A percentile compares a stretch with the other conserved stretches of the same genome.
phyloP scores from a whole-genome alignment of 1,140 invertebrate genomes.

The Cyrtorhinus lividipennis region DNA sequence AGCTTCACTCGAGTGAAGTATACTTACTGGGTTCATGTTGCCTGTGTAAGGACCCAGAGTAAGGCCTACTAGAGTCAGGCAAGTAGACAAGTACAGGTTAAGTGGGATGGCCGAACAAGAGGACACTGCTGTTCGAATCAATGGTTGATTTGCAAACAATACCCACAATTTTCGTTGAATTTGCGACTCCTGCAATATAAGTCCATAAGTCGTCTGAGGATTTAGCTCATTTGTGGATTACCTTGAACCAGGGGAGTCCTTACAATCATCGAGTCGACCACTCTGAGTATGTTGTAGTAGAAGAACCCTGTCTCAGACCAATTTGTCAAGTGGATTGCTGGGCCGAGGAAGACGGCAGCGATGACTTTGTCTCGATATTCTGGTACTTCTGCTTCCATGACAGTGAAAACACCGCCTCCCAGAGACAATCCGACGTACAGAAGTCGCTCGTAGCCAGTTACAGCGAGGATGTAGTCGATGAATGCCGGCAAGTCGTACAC shows the following conservation, averaged over 20 bases:
- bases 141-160: conserved; percentile 39
- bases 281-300: conserved; percentile 2
- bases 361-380: conserved; percentile 39
- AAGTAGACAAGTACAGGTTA: neutral
- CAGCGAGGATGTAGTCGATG: conserved; percentile 38
- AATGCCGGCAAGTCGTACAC: conserved; percentile 41
- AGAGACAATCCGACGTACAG: conserved; percentile 48
- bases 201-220: neutral
- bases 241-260: neutral
- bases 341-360: conserved; percentile 37
- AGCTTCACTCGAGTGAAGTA: too few species aligned
- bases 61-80: conserved; percentile 27
- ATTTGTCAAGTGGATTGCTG: conserved; percentile 27
- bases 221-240: neutral
- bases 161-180: conserved; percentile 29
- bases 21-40: conserved; percentile 14
- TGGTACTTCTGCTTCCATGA: conserved; percentile 33
- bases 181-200: conserved; percentile 13
- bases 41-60: conserved; percentile 30
- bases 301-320: conserved; percentile 22
- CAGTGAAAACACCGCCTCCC: conserved; percentile 42
- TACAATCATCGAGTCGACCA: neutral
- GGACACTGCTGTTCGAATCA: conserved; percentile 21
- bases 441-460: conserved; percentile 34
- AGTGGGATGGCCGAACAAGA: neutral